Evolutionary conservation across 1,140 invertebrate species (phyloP).

Genomic region (Pygmarrhopalites habei): DNA sequence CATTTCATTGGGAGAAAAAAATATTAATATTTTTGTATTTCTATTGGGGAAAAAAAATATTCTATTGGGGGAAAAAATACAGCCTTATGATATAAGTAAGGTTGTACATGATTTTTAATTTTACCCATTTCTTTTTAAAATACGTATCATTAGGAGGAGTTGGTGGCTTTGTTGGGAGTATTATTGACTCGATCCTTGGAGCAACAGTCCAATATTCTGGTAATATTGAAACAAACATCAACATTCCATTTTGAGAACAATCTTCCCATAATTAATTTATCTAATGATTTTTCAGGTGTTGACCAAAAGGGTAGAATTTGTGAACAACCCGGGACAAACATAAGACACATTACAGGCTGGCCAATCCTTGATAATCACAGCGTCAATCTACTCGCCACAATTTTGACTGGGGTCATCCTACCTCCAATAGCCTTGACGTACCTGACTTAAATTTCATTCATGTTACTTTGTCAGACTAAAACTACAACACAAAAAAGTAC

Average conservation of each 20-base stretch:
- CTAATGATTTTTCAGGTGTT: constrained; percentile 56
- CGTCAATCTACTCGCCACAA: constrained; percentile 75
- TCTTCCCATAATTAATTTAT: too few species aligned
- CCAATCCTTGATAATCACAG: constrained; percentile 81
- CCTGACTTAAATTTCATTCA: too few species aligned
- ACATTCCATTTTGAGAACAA: constrained; percentile 23
- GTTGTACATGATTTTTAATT: too few species aligned
- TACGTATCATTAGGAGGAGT: too few species aligned
- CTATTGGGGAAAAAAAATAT: too few species aligned
- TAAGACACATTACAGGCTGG: constrained; percentile 68
- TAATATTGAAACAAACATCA: constrained; percentile 42
- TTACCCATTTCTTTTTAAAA: too few species aligned
- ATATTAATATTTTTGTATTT: too few species aligned
- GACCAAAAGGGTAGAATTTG: constrained; percentile 63
- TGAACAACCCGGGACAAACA: constrained; percentile 59
- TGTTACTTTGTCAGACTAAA: too few species aligned
- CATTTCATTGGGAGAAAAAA: too few species aligned
- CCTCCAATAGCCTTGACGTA: constrained; percentile 61
- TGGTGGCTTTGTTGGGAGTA: constrained; percentile 68
- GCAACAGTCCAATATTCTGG: constrained; percentile 80
- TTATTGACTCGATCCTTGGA: constrained; percentile 76
- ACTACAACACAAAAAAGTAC: too few species aligned
- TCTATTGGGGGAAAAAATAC: too few species aligned
- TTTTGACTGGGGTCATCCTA: constrained; percentile 63
- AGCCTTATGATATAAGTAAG: too few species aligned